These are phyloP conservation scores for Helostoma temminkii DNA, from an alignment of 2,797 vertebrate species.

Conservation along the genomic window DNA sequence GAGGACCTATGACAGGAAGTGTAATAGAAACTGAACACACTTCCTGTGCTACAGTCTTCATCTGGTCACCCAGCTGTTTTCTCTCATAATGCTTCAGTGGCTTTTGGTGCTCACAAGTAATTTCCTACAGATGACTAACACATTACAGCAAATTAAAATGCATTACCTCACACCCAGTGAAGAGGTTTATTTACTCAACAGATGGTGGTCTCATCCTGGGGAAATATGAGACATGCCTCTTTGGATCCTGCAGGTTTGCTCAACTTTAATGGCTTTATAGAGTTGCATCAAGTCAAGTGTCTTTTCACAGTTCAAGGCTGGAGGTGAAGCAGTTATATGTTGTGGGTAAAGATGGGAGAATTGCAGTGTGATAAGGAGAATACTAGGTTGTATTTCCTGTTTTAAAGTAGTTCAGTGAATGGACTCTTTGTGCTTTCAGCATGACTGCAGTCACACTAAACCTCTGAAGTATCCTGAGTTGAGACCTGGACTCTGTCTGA, in stretches of 20 bases:
- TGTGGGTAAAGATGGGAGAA: not conserved
- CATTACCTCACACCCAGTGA: conserved; percentile 71
- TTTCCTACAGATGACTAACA: conserved; percentile 81
- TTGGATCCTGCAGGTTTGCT: conserved; percentile 47
- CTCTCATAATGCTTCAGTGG: conserved; percentile 66
- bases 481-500: conserved; percentile 50
- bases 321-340: conserved; percentile 15
- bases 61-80: conserved; percentile 80
- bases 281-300: conserved; percentile 15
- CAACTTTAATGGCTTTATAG: conserved; percentile 40
- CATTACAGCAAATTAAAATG: conserved; percentile 75
- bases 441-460: conserved; percentile 16
- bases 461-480: conserved; percentile 40
- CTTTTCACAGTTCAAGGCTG: conserved; percentile 16
- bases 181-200: conserved; percentile 75
- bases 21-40: conserved; percentile 40
- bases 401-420: conserved; percentile 50
- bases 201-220: conserved; percentile 59
- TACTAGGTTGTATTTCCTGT: conserved; percentile 48
- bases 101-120: conserved; percentile 72
- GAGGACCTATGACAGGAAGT: conserved; percentile 38
- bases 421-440: conserved; percentile 50
- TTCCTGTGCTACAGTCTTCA: conserved; percentile 65
- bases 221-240: conserved; percentile 59
- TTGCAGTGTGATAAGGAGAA: not conserved